Base-by-base conservation (phyloP, 2,888 invertebrate species). In the Ophion ventricosus region DNA sequence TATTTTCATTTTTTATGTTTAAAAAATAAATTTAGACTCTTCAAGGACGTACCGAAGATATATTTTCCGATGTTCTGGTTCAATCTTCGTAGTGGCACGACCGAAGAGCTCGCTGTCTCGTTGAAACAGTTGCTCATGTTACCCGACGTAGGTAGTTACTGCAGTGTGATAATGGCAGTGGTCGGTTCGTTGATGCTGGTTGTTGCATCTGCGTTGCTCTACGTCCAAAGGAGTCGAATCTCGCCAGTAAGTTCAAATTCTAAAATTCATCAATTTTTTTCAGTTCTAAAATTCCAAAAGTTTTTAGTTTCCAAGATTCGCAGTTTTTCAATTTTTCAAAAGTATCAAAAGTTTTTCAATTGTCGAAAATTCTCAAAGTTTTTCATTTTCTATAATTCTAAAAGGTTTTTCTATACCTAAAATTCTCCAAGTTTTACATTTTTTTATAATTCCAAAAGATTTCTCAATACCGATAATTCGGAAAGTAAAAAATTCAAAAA, bases 51-150 rank as follows among this genome's bases (percentile, higher is more conserved):
- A 0, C 97, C 97, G 0, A 94, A 93, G 75, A 94, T 96, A 87
- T 95, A 95, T 91, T 95, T 97, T 88, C 97, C 97, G 0, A 94
- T 97, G 78, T 94, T 97, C 82, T 97, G 97, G 97, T 96, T 97
- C 88, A 96, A 96, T 89, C 96, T 97, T 90, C 94, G 94, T 80
- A 96, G 96, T 1, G 92, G 93, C 17, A 94, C 97, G 0, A 95
- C 95, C 0, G 94, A 95, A 0, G 93, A 94, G 0, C 91, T 97
- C 70, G 94, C 95, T 0, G 91, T 93, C 0, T 95, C 95, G 73
- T 91, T 97, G 23, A 94, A 93, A 81, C 87, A 94, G 17, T 89
- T 96, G 17, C 90, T 95, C 0, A 89, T 93, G 85, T 93, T 96
- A 0, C 94, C 96, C 0, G 89, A 92, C 17, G 93, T 95, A 49